Conservation (phyloP, 2,888 invertebrate genomes). For the Proisotoma minuta region DNA sequence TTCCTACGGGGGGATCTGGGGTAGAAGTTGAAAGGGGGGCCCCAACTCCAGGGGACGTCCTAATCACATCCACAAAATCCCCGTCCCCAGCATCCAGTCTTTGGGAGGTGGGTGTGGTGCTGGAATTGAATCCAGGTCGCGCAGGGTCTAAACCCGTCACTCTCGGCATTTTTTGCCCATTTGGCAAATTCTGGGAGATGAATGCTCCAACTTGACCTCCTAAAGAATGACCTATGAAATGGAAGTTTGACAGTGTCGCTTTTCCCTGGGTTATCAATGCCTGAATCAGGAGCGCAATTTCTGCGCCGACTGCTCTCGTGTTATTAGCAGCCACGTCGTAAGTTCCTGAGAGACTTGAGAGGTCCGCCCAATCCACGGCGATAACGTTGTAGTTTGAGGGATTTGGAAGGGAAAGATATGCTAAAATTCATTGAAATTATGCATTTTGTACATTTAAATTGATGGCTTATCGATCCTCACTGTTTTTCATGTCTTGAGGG, state of each 20-base stretch:
- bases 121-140: conserved; percentile 1
- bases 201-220: conserved; percentile 17
- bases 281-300: conserved; percentile 6
- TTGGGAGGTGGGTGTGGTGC: not conserved
- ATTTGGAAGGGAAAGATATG: not conserved
- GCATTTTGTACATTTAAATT: not conserved
- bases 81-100: conserved; percentile 9
- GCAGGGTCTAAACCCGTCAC: conserved; percentile 16
- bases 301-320: conserved; percentile 4
- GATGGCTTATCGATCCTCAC: not conserved
- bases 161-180: conserved; percentile 7
- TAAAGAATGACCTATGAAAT: conserved; percentile 14
- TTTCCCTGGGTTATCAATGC: not conserved
- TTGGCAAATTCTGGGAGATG: not conserved
- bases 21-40: not conserved
- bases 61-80: conserved; percentile 15
- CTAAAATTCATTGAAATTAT: not conserved
- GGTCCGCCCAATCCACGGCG: conserved; percentile 13
- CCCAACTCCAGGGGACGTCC: conserved; percentile 5
- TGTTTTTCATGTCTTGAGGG: conserved; percentile 5
- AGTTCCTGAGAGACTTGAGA: not conserved
- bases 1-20: conserved; percentile 2
- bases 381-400: conserved; percentile 5
- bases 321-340: not conserved
- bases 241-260: not conserved